Conservation (phyloP, 2,888 invertebrate species). For the Campaea margaritaria region DNA sequence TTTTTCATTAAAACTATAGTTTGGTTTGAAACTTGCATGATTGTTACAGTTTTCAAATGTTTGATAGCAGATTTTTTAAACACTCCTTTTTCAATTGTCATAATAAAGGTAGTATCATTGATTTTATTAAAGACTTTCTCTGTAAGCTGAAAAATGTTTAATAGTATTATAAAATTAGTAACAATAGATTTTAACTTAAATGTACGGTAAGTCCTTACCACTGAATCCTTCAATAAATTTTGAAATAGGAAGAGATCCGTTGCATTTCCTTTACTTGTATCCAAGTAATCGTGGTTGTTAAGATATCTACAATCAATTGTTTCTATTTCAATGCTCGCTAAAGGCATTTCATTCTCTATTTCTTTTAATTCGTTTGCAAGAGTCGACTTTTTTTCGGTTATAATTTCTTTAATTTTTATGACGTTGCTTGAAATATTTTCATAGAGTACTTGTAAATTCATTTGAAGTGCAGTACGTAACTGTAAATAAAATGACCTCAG, state of each 20-base stretch:
- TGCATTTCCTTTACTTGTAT: not conserved
- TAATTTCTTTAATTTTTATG: conserved; percentile 2
- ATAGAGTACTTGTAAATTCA: conserved; percentile 7
- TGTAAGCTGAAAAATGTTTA: not conserved
- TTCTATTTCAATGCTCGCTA: not conserved
- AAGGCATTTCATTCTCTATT: not conserved
- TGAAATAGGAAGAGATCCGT: conserved; percentile 1
- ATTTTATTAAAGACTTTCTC: not conserved
- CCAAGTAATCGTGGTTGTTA: not conserved
- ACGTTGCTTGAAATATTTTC: conserved; percentile 4
- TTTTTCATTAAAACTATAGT: conserved; percentile 9
- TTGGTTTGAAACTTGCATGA: not conserved
- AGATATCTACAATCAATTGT: not conserved
- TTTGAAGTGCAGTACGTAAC: conserved; percentile 11
- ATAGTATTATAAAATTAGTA: too few relatives aligned
- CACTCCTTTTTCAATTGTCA: not conserved
- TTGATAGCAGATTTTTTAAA: not conserved
- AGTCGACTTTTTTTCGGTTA: not conserved
- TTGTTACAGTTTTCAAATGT: not conserved
- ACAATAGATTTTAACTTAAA: not conserved
- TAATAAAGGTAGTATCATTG: not conserved
- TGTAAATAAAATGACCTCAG: conserved; percentile 1
- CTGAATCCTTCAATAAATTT: not conserved
- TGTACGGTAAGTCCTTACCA: not conserved
- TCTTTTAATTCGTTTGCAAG: not conserved